Base-by-base conservation (phyloP, 2,113 vertebrate genomes). In the Corythornis madagascariensis region DNA sequence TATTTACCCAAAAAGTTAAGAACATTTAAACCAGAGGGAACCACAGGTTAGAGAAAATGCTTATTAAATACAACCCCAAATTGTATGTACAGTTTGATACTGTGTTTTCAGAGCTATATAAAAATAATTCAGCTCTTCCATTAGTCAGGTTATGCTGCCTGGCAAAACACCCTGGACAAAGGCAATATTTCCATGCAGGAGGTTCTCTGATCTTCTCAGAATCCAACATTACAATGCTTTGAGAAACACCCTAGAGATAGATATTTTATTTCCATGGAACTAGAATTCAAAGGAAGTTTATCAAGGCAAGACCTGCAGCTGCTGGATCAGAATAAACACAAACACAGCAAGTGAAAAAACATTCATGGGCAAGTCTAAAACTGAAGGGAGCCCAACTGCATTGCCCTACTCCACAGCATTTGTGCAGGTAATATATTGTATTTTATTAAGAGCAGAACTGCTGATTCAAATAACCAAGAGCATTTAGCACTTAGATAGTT, bases 11-110 rank as follows among this genome's bases (percentile, higher is more conserved):
- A 61, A 80, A 80, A 38, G 55, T 50, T 77, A 71, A 91, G 50
- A 93, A 78, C n/a, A 40, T 86, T 89, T 81, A 93, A 94, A 93
- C 65, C 57, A 74, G 75, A 83, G n/a, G 26, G 26, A 96, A 91
- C 81, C 89, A 86, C 64, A 60, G 4, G 10, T 61, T 56, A 78
- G 33, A 94, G 79, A 89, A 78, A 40, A 76, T 4, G 16, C 43
- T 87, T 80, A 87, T 92, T 95, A 87, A 70, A 76, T 72, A 3
- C 60, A 85, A 59, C 91, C 71, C 94, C 89, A 90, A 94, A 96
- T 87, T 78, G 85, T 45, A 65, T 9, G n/a, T 70, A 17, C 48
- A 42, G 31, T n/a, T 90, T 57, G 47, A 57, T 55, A 43, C 38
- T 33, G 42, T 80, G 55, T 86, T 87, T 94, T 63, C 73, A 79